These are phyloP conservation scores for Mola mola DNA, from an alignment of 2,113 vertebrate species.

Conservation along the genomic window DNA sequence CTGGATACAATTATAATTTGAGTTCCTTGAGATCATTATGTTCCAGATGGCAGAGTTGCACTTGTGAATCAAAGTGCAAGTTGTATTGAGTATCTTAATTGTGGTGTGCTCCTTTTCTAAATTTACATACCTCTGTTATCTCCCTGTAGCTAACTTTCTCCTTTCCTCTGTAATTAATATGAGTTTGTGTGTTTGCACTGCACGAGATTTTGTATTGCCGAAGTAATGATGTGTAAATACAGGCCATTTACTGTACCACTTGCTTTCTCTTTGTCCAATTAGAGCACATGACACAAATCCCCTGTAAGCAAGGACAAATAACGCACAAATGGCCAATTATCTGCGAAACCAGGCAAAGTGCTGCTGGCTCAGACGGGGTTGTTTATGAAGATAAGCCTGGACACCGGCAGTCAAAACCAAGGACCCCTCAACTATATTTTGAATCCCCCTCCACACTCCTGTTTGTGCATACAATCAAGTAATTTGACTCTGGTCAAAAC, in stretches of 20 bases:
- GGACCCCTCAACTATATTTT: too few relatives aligned
- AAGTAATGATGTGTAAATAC: slow-evolving; percentile 62
- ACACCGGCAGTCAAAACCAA: slow-evolving; percentile 14
- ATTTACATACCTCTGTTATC: not conserved
- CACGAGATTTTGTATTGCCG: slow-evolving; percentile 47
- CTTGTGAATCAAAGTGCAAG: not conserved
- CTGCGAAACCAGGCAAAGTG: slow-evolving; percentile 18
- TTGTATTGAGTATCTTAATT: not conserved
- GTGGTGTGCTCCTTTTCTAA: not conserved
- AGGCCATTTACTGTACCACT: slow-evolving; percentile 60
- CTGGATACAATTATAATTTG: slow-evolving; percentile 5
- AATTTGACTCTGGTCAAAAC: too few relatives aligned
- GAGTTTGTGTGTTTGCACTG: slow-evolving; percentile 49
- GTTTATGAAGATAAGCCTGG: slow-evolving; percentile 37
- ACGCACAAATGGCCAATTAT: slow-evolving; percentile 52
- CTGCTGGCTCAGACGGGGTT: slow-evolving; percentile 8
- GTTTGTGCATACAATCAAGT: too few relatives aligned
- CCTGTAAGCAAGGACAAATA: slow-evolving; percentile 56
- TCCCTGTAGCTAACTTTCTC: not conserved
- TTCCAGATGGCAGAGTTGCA: not conserved
- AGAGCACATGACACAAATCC: slow-evolving; percentile 56
- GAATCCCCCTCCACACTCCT: too few relatives aligned
- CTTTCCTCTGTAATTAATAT: slow-evolving; percentile 50
- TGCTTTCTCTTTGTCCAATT: slow-evolving; percentile 67
- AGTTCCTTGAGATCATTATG: slow-evolving; percentile 6